Conservation (phyloP, 2,113 vertebrate genomes). For the Erinaceus europaeus region DNA sequence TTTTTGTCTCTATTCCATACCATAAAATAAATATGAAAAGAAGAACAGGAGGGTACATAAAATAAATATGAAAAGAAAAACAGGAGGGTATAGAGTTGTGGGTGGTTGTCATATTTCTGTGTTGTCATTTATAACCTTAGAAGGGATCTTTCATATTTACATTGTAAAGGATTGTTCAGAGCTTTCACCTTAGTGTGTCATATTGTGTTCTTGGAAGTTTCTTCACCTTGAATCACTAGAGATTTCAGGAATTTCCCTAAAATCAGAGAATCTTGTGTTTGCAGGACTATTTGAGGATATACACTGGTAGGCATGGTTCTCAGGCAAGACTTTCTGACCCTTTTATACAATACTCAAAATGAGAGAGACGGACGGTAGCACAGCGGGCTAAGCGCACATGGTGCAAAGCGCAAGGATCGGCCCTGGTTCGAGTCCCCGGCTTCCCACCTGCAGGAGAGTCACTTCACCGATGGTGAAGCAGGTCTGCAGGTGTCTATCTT, state of each 20-base stretch:
- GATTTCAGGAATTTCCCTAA: background rate
- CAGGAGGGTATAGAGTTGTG: background rate
- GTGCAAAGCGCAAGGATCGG: too few species aligned
- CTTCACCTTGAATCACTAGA: background rate
- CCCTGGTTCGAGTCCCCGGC: too few species aligned
- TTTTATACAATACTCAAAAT: background rate
- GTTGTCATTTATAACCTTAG: background rate
- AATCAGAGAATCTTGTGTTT: background rate
- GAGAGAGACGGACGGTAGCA: too few species aligned
- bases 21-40: too few species aligned
- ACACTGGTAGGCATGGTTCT: background rate
- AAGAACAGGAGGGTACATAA: too few species aligned
- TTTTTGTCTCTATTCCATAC: too few species aligned
- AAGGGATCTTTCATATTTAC: background rate
- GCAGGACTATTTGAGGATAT: rapidly evolving
- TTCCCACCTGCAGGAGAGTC: too few species aligned
- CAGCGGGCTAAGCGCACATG: too few species aligned
- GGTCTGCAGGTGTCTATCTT: too few species aligned
- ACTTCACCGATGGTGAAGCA: too few species aligned
- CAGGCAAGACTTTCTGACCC: background rate
- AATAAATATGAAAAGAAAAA: background rate
- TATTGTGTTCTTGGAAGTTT: background rate
- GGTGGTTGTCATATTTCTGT: background rate
- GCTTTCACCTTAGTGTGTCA: background rate
- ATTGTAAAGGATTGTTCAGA: background rate